Evolutionary conservation across 2,113 vertebrate genomes (phyloP).

Genomic region (Proterorhinus semilunaris): DNA sequence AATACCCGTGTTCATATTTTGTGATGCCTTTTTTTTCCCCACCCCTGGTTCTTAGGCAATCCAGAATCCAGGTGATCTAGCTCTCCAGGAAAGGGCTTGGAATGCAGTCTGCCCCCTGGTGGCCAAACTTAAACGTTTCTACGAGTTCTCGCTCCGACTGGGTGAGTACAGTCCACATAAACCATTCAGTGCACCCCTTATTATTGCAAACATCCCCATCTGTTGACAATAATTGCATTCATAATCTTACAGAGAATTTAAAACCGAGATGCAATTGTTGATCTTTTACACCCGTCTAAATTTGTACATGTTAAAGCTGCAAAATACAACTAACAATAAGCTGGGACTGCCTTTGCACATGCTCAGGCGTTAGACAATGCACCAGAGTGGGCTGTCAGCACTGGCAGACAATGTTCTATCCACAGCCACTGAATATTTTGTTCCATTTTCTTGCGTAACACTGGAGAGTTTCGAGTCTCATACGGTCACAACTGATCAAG

Average conservation of each 20-base stretch:
- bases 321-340: not conserved
- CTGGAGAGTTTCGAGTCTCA: not conserved
- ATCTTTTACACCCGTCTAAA: not conserved
- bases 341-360: not conserved
- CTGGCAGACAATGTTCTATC: not conserved
- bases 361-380: not conserved
- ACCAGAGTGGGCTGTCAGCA: not conserved
- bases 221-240: not conserved
- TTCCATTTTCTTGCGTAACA: not conserved
- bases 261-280: not conserved
- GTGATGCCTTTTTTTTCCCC: too few species aligned
- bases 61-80: constrained; percentile 87
- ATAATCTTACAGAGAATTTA: not conserved
- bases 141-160: constrained; percentile 89
- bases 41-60: constrained; percentile 78
- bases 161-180: constrained; percentile 72
- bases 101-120: constrained; percentile 91
- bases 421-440: not conserved
- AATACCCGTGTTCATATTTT: too few species aligned
- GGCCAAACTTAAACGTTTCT: constrained; percentile 90
- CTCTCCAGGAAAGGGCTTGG: constrained; percentile 91
- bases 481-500: not conserved
- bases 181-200: not conserved
- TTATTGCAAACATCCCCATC: not conserved
- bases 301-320: not conserved